These are phyloP conservation scores for Mustelus asterias DNA, from an alignment of 2,113 vertebrate genomes.

Conservation along the genomic window DNA sequence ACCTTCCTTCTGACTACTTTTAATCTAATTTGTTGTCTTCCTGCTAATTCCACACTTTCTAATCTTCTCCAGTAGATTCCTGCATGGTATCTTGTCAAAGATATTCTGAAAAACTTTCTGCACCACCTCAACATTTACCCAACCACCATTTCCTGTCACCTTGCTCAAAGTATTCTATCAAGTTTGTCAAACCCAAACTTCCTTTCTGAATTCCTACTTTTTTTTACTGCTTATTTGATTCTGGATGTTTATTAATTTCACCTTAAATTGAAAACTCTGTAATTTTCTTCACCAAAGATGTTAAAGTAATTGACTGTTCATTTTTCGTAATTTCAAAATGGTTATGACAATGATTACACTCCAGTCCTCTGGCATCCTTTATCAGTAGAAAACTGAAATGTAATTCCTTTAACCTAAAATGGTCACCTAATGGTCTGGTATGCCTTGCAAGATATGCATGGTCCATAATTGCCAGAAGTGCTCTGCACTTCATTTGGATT, in stretches of 20 bases:
- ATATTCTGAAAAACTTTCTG: neutral
- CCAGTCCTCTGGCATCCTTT: neutral
- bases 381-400: neutral
- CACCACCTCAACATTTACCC: neutral
- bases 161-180: neutral
- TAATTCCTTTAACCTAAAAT: neutral
- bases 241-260: neutral
- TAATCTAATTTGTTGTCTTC: neutral
- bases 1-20: neutral
- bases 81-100: neutral
- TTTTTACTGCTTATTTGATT: neutral
- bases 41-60: neutral
- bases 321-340: neutral
- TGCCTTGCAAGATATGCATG: too few species aligned
- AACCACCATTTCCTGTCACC: neutral
- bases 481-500: neutral
- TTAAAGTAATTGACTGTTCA: neutral
- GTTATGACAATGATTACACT: neutral
- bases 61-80: neutral
- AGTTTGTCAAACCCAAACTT: neutral
- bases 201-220: neutral
- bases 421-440: too few species aligned
- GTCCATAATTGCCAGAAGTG: too few species aligned
- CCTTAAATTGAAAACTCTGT: neutral
- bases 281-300: neutral